A percentile compares a stretch with the other conserved stretches of the same genome.
These are phyloP conservation scores for Drosophila cracens DNA, from an alignment of 2,888 invertebrate species.

Conservation along the genomic window DNA sequence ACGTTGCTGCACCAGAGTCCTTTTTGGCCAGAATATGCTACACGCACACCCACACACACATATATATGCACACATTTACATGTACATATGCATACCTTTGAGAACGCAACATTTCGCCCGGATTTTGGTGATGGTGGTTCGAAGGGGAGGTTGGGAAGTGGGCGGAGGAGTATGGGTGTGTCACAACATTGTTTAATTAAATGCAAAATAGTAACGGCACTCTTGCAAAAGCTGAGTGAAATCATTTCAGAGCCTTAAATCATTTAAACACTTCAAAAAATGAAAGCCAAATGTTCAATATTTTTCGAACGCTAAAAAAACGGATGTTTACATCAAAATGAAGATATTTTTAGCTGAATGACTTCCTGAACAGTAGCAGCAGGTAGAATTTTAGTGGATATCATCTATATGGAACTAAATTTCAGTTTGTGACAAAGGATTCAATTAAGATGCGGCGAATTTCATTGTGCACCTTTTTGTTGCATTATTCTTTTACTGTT, in stretches of 20 bases:
- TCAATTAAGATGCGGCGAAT: neutral
- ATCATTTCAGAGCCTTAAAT: conserved; percentile 59
- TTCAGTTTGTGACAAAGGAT: neutral
- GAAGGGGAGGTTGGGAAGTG: neutral
- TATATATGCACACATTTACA: conserved; percentile 6
- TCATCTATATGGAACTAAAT: neutral
- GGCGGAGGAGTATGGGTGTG: neutral
- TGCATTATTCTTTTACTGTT: neutral
- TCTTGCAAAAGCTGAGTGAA: neutral
- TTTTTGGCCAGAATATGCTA: conserved; percentile 22
- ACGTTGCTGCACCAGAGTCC: conserved; percentile 18
- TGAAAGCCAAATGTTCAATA: neutral
- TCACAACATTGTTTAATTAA: conserved; percentile 71
- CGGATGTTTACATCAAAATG: accelerated
- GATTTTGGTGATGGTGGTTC: neutral
- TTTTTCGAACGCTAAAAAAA: neutral
- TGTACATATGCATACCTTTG: conserved; percentile 44
- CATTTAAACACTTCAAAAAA: conserved; percentile 30
- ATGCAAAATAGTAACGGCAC: conserved; percentile 52
- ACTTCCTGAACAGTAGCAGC: neutral
- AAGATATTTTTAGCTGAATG: too few relatives aligned
- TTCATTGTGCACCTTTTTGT: neutral
- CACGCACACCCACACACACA: neutral
- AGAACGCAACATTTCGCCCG: conserved; percentile 14
- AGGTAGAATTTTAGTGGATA: neutral